Conservation (phyloP, 2,113 vertebrate species). For the Lontra canadensis region DNA sequence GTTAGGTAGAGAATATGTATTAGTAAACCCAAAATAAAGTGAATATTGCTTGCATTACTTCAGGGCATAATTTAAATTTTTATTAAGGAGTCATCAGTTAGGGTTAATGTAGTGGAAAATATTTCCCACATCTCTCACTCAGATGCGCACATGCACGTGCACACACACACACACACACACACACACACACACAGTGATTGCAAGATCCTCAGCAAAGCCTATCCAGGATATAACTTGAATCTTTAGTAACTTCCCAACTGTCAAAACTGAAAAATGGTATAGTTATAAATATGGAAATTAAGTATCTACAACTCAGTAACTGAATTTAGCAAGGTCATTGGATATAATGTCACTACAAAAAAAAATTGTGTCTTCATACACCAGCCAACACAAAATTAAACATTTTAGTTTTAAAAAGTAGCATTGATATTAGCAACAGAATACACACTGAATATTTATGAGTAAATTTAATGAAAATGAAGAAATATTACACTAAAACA, state of each 20-base stretch:
- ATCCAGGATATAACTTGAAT: neutral
- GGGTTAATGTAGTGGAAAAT: neutral
- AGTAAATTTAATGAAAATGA: neutral
- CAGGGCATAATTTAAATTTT: neutral
- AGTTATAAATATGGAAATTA: neutral
- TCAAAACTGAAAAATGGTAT: neutral
- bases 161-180: neutral
- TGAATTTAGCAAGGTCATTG: neutral
- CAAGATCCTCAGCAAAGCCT: neutral
- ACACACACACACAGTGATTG: too few relatives aligned
- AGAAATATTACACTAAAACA: neutral
- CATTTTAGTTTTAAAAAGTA: neutral
- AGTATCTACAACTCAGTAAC: neutral
- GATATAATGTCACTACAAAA: neutral
- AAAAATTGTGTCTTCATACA: neutral
- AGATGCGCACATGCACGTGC: neutral
- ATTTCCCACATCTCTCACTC: neutral
- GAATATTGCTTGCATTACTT: neutral
- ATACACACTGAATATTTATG: neutral
- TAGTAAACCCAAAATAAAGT: neutral
- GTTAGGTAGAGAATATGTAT: neutral
- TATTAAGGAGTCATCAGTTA: neutral
- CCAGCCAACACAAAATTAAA: neutral
- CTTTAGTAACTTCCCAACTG: neutral
- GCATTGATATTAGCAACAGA: neutral